A percentile compares a stretch with the other conserved stretches of the same genome.
These are phyloP conservation scores for Heptranchias perlo DNA, from an alignment of 2,113 vertebrate genomes.

Conservation along the genomic window DNA sequence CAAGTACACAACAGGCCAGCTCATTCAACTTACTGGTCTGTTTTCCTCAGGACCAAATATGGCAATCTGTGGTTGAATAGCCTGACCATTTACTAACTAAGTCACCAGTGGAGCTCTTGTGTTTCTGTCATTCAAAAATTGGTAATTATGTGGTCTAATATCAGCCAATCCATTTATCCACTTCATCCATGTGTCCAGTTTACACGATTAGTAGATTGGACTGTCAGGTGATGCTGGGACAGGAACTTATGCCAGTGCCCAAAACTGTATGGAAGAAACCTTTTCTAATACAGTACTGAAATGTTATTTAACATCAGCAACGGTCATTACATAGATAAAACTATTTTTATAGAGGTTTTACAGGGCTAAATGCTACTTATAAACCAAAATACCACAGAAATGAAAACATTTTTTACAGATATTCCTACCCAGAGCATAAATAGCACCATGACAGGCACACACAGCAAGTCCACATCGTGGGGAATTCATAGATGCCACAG, in stretches of 20 bases:
- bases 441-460: slow-evolving; percentile 82
- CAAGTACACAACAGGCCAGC: background rate
- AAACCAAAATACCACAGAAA: background rate
- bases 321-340: background rate
- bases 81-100: background rate
- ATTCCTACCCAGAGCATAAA: slow-evolving; percentile 86
- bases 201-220: background rate
- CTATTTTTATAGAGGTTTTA: background rate
- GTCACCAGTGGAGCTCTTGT: background rate
- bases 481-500: slow-evolving; percentile 84
- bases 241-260: background rate
- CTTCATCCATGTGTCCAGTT: background rate
- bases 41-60: background rate
- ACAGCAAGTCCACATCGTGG: slow-evolving; percentile 89
- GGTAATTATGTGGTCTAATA: background rate
- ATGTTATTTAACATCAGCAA: background rate
- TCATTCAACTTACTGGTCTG: background rate
- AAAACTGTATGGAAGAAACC: background rate
- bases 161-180: background rate
- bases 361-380: background rate
- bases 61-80: background rate
- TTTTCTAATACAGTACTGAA: background rate
- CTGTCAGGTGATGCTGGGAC: background rate
- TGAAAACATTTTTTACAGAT: background rate
- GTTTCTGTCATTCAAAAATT: background rate